Evolutionary conservation across 2,888 invertebrate species (phyloP), one percentile per base, ranked within the genome.

Genomic region (Crepidodera aurea): DNA sequence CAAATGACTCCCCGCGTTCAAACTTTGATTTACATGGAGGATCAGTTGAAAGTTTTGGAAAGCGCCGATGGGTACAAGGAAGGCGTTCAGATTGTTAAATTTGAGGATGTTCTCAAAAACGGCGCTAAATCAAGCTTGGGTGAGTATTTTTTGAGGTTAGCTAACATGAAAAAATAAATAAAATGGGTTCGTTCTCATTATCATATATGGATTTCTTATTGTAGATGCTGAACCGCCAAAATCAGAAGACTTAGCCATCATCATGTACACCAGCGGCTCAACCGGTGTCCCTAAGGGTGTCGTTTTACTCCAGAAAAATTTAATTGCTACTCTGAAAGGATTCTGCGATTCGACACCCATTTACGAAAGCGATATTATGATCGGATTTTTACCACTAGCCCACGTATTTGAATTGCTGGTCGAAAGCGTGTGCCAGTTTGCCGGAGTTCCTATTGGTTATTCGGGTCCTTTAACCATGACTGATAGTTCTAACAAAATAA

Each of bases 231-330:
- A 19, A 13, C 84, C 87, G 4, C 93, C 95, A 1, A 81, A 82
- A 4, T 82, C 88, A 4, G 83, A 87, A 10, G 98, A 98, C 80
- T 88, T 91, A 2, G 98, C 98, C 50, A 94, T 99, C 74, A 91
- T 99, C 39, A 99, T 99, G 98, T 99, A 98, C 84, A 99, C 98
- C 1, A 96, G 96, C 71, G 98, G 98, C 4, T 97, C 97, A 0
- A 98, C 98, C 2, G 98, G 97, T 54, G 88, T 91, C 62, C 97
- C 97, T 0, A 97, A 97, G 83, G 97, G 96, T 74, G 93, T 94
- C 10, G 78, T 93, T 15, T 83, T 94, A 27, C 88, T 92, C 1
- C 94, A 94, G 80, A 87, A 87, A 75, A 94, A 94, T 82, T 88
- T 93, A 77, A 84, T 94, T 70, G 85, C 90, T 32, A 92, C 93